Percentiles rank a stretch among this genome's conserved stretches.
phyloP scores from a whole-genome alignment of 2,113 vertebrate genomes.

The Nematolebias whitei region DNA sequence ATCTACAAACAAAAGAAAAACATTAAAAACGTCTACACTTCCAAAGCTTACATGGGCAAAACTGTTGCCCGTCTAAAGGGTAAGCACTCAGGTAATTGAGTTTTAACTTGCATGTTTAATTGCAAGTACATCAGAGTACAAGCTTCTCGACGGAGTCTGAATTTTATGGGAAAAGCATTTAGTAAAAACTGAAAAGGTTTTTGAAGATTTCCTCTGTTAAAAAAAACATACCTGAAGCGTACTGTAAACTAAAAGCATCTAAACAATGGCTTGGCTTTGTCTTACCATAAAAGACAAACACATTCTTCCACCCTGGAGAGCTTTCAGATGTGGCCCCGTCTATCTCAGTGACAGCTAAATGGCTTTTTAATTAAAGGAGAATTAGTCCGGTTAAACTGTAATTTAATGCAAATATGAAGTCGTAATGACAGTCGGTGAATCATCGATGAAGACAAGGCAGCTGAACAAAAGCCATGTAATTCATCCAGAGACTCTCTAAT shows the following conservation, averaged over 20 bases:
- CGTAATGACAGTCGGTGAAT: constrained; percentile 92
- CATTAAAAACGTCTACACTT: no score
- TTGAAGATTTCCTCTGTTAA: constrained; percentile 12
- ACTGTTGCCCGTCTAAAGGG: no score
- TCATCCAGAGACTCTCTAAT: constrained; percentile 82
- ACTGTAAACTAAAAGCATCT: constrained; percentile 29
- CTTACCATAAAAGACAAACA: constrained; percentile 53
- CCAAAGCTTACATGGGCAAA: no score
- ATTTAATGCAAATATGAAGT: constrained; percentile 98
- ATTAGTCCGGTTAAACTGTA: constrained; percentile 94
- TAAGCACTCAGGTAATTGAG: no score
- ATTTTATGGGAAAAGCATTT: constrained; percentile 4
- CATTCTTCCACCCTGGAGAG: constrained; percentile 54
- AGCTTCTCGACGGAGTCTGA: background rate
- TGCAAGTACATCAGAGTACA: no score
- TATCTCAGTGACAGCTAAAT: constrained; percentile 89
- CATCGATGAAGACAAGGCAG: constrained; percentile 88
- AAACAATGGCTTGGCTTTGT: constrained; percentile 36
- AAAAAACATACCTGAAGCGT: constrained; percentile 8
- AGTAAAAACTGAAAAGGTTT: background rate
- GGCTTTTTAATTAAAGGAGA: constrained; percentile 95
- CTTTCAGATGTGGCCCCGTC: constrained; percentile 66
- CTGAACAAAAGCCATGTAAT: constrained; percentile 89
- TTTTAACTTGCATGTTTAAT: no score
- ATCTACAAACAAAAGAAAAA: no score